Conservation (phyloP, 2,113 vertebrate species). For the Etia nguti region DNA sequence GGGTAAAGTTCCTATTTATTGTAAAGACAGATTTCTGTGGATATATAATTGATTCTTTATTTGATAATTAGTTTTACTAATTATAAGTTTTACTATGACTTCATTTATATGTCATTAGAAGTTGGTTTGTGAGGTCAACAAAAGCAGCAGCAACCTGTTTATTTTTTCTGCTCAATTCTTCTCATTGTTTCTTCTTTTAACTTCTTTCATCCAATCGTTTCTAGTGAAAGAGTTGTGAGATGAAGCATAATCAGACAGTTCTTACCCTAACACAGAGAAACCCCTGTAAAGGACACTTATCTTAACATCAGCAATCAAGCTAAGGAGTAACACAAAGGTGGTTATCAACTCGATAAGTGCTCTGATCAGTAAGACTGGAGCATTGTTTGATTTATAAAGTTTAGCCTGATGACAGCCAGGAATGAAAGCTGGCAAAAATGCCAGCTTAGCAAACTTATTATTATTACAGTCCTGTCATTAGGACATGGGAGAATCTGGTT, state of each 20-base stretch:
- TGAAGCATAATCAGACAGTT: background rate
- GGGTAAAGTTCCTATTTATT: background rate
- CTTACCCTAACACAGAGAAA: background rate
- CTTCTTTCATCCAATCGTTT: background rate
- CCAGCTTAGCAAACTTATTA: background rate
- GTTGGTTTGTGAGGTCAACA: background rate
- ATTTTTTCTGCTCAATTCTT: background rate
- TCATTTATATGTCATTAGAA: conserved; percentile 29
- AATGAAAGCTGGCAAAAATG: background rate
- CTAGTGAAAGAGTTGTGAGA: background rate
- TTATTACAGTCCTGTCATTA: background rate
- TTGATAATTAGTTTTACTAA: too few relatives aligned
- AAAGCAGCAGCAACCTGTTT: background rate
- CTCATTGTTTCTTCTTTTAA: background rate
- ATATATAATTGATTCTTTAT: background rate
- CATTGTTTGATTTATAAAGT: background rate
- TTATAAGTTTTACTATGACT: too few relatives aligned
- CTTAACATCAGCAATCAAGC: background rate
- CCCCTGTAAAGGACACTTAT: background rate
- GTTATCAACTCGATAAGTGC: background rate
- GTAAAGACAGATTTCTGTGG: background rate
- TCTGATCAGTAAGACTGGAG: background rate
- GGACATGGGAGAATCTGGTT: background rate
- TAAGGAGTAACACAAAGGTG: background rate
- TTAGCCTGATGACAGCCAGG: background rate